phyloP scores from a whole-genome alignment of 1,140 invertebrate genomes.

The Oedothorax gibbosus region DNA sequence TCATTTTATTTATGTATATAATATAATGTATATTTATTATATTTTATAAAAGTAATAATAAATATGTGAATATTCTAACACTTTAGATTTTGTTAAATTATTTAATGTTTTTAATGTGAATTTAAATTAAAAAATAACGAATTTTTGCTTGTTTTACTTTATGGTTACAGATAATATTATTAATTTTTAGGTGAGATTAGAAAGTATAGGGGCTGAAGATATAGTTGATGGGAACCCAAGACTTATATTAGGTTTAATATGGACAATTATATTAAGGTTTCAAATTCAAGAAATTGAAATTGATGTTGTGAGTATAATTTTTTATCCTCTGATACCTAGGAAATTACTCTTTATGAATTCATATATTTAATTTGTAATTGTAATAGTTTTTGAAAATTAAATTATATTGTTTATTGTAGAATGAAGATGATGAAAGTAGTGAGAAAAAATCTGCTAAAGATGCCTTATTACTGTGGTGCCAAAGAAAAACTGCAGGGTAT shows the following conservation, averaged over 20 bases:
- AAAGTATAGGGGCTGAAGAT: constrained; percentile 99
- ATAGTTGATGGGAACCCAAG: constrained; percentile 96
- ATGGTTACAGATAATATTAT: neutral
- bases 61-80: neutral
- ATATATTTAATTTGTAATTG: neutral
- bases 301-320: constrained; percentile 60
- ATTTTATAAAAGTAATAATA: neutral
- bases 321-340: neutral
- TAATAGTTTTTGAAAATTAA: neutral
- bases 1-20: neutral
- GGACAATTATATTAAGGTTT: constrained; percentile 94
- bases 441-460: constrained; percentile 99
- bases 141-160: neutral
- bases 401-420: constrained; percentile 71
- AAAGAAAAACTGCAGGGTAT: constrained; percentile 92
- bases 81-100: neutral
- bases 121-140: neutral
- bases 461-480: constrained; percentile 97
- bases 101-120: neutral
- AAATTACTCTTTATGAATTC: neutral
- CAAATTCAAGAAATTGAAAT: constrained; percentile 94
- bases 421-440: constrained; percentile 96
- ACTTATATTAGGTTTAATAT: constrained; percentile 96
- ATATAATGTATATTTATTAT: neutral
- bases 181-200: constrained; percentile 82